Percentiles rank a stretch among this genome's conserved stretches.
phyloP scores from a whole-genome alignment of 2,797 vertebrate species.

The Acanthiza pusilla region DNA sequence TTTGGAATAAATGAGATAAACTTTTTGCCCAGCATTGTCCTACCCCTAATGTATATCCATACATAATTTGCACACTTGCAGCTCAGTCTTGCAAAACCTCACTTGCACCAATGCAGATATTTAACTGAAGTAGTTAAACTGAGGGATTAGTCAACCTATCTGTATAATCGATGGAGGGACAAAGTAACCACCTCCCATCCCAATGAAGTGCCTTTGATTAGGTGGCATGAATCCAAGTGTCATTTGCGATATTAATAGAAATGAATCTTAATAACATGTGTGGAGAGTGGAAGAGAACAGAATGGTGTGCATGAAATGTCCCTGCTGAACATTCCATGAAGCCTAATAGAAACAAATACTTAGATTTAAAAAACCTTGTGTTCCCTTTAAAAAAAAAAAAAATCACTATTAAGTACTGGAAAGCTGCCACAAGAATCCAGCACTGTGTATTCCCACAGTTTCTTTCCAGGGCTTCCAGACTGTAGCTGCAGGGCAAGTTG shows the following conservation, averaged over 20 bases:
- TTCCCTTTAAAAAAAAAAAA: not conserved
- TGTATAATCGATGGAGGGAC: not conserved
- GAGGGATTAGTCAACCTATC: not conserved
- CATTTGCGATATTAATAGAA: not conserved
- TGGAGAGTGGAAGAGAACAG: not conserved
- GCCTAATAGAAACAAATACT: not conserved
- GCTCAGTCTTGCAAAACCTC: not conserved
- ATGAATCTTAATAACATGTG: not conserved
- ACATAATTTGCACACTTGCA: not conserved
- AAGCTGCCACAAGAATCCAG: conserved; percentile 6
- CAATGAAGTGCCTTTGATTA: not conserved
- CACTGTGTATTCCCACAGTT: conserved; percentile 2
- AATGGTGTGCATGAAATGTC: not conserved
- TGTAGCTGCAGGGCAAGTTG: conserved; percentile 33
- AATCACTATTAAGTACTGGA: not conserved
- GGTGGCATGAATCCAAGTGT: not conserved
- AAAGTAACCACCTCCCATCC: not conserved
- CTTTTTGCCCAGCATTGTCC: not conserved
- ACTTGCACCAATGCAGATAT: not conserved
- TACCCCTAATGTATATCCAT: not conserved
- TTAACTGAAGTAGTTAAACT: not conserved
- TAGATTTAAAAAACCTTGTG: not conserved
- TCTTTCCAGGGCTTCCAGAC: not conserved
- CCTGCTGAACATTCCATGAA: not conserved
- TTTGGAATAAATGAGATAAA: not conserved